A percentile compares a stretch with the other conserved stretches of the same genome.
phyloP scores from a whole-genome alignment of 2,113 vertebrate species.

The Symphodus melops region DNA sequence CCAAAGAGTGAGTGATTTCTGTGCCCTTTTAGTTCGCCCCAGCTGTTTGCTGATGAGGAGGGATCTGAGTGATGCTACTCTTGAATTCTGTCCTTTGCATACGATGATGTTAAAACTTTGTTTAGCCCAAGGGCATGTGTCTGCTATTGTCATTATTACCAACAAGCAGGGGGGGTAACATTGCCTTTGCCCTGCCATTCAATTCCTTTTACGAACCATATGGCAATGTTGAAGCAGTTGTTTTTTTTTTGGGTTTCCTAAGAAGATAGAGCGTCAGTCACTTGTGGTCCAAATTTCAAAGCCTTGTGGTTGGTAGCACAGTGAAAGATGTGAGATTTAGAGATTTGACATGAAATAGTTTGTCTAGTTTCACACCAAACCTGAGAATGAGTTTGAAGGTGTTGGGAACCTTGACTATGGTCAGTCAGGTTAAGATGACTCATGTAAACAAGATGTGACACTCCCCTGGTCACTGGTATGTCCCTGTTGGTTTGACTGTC shows the following conservation, averaged over 20 bases:
- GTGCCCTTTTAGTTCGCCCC: constrained; percentile 62
- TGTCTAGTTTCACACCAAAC: background rate
- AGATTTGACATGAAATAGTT: too few relatives aligned
- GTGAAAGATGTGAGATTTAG: too few relatives aligned
- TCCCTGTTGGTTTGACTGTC: background rate
- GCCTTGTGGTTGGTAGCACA: background rate
- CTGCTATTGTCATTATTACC: constrained; percentile 4
- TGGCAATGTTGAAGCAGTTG: constrained; percentile 12
- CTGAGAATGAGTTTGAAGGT: background rate
- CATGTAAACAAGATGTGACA: constrained; percentile 8
- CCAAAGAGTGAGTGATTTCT: constrained; percentile 67
- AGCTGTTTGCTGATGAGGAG: constrained; percentile 74
- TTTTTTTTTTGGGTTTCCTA: constrained; percentile 28
- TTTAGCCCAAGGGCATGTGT: constrained; percentile 52
- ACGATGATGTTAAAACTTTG: constrained; percentile 41
- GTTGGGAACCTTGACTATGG: too few relatives aligned
- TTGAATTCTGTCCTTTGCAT: constrained; percentile 50
- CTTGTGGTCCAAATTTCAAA: too few relatives aligned
- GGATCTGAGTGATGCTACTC: constrained; percentile 51
- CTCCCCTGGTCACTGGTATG: background rate
- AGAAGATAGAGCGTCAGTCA: background rate
- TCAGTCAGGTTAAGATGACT: background rate
- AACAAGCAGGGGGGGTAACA: background rate
- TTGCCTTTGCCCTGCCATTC: constrained; percentile 11
- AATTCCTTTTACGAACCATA: constrained; percentile 7